These are phyloP conservation scores for Drosophila ohnishii DNA, from an alignment of 1,140 invertebrate species.

Conservation along the genomic window DNA sequence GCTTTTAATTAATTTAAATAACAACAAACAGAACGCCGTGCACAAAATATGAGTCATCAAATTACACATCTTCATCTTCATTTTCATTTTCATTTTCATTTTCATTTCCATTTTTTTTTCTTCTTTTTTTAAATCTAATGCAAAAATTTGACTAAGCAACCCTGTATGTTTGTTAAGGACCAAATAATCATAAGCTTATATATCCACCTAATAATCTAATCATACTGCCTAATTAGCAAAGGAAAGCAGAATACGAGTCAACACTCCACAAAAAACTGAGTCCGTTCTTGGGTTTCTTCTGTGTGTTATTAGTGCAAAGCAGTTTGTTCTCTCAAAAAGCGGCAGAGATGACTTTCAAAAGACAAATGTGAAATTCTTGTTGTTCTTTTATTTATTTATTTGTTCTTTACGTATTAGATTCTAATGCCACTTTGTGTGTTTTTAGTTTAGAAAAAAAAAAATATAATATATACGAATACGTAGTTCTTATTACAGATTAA, in stretches of 20 bases:
- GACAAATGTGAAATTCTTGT: constrained; percentile 10
- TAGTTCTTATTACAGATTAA: constrained; percentile 34
- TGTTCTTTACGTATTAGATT: constrained; percentile 41
- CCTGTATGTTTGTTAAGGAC: constrained; percentile 73
- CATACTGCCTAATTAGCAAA: constrained; percentile 40
- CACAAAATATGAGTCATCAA: constrained; percentile 50
- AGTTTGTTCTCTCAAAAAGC: constrained; percentile 26
- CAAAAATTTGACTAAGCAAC: constrained; percentile 81
- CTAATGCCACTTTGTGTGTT: constrained; percentile 58
- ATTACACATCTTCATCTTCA: constrained; percentile 25
- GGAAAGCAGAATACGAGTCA: constrained; percentile 13
- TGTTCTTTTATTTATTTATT: constrained; percentile 31
- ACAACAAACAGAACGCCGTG: constrained; percentile 66
- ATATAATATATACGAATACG: constrained; percentile 12
- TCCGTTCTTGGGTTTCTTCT: constrained; percentile 16
- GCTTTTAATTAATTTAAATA: constrained; percentile 47
- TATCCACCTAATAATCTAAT: constrained; percentile 56
- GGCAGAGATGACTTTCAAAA: constrained; percentile 17
- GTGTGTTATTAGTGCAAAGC: constrained; percentile 10
- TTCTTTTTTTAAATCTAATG: constrained; percentile 54
- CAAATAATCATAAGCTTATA: constrained; percentile 62
- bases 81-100: constrained; percentile 1
- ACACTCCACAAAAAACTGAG: constrained; percentile 5
- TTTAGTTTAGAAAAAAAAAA: constrained; percentile 27
- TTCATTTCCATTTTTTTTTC: background rate